Percentiles rank a stretch among this genome's conserved stretches.
phyloP scores from a whole-genome alignment of 2,113 vertebrate genomes.

The Phaetusa simplex region DNA sequence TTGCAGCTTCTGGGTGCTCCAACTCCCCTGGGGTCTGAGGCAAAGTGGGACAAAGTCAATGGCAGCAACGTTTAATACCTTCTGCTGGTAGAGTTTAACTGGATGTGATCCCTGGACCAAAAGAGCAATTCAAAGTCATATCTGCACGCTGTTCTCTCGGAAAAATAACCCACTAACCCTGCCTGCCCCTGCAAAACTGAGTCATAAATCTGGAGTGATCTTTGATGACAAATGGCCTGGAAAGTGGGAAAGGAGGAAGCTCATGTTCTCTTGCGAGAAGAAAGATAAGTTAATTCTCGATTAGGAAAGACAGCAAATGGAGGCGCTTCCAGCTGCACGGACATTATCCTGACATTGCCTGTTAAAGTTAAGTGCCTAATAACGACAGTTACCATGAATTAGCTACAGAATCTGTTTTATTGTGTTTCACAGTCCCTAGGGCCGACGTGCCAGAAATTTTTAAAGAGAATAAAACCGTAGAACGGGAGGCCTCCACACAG shows the following conservation, averaged over 20 bases:
- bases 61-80: not conserved
- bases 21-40: not conserved
- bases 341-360: not conserved
- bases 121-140: not conserved
- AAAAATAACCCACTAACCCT: not conserved
- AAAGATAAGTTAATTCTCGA: not conserved
- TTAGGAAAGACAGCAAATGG: not conserved
- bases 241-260: not conserved
- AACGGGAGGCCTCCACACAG: not conserved
- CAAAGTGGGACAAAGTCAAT: not conserved
- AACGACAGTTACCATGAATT: not conserved
- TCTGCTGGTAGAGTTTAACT: not conserved
- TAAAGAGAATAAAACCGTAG: not conserved
- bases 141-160: not conserved
- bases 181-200: not conserved
- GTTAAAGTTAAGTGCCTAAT: not conserved
- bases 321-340: not conserved
- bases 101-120: not conserved
- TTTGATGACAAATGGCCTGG: not conserved
- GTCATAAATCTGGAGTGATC: not conserved
- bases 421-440: not conserved
- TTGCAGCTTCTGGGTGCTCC: not conserved
- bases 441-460: not conserved
- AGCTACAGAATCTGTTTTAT: not conserved
- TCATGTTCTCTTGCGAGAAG: not conserved